Percentiles rank a stretch among this genome's conserved stretches.
These are phyloP conservation scores for Isaurus tuberculatus DNA, from an alignment of 92 coral and sea anemone species.

Conservation along the genomic window DNA sequence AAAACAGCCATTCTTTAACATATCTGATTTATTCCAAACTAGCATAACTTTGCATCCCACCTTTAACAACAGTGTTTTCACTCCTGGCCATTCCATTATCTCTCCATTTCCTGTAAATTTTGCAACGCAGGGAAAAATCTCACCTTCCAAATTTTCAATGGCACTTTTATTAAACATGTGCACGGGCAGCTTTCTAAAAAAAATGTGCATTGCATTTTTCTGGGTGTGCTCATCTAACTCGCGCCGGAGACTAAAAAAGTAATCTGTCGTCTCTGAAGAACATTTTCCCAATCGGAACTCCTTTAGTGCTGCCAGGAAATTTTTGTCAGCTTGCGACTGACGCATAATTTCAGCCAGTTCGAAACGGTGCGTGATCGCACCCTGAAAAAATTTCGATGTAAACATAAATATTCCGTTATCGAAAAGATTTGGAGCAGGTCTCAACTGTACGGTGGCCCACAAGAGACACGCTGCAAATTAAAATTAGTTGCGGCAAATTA, in stretches of 20 bases:
- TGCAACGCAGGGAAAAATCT: constrained; percentile 3
- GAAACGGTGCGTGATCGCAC: constrained; percentile 46
- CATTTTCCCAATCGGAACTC: constrained; percentile 30
- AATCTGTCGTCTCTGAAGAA: constrained; percentile 3
- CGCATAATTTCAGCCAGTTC: constrained; percentile 30
- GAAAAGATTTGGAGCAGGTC: constrained; percentile 58
- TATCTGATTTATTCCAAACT: too few species aligned
- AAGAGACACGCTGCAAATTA: too few species aligned
- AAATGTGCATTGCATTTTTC: too few species aligned
- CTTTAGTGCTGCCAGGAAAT: constrained; percentile 20
- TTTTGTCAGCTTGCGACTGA: constrained; percentile 13
- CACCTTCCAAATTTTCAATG: constrained; percentile 32
- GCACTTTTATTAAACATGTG: constrained; percentile 28
- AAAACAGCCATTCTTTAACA: too few species aligned
- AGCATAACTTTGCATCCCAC: too few species aligned
- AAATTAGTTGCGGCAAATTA: too few species aligned
- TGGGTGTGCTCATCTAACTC: too few species aligned
- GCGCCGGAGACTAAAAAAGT: too few species aligned
- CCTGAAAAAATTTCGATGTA: constrained; percentile 28
- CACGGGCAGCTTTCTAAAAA: not conserved
- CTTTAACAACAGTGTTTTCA: constrained; percentile 10
- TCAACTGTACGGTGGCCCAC: constrained; percentile 58
- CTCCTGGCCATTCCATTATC: constrained; percentile 43
- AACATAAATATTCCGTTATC: constrained; percentile 54
- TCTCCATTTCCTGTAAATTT: constrained; percentile 4